These are phyloP conservation scores for Dendronephthya gigantea DNA, from an alignment of 64 coral and sea anemone genomes.

Conservation along the genomic window DNA sequence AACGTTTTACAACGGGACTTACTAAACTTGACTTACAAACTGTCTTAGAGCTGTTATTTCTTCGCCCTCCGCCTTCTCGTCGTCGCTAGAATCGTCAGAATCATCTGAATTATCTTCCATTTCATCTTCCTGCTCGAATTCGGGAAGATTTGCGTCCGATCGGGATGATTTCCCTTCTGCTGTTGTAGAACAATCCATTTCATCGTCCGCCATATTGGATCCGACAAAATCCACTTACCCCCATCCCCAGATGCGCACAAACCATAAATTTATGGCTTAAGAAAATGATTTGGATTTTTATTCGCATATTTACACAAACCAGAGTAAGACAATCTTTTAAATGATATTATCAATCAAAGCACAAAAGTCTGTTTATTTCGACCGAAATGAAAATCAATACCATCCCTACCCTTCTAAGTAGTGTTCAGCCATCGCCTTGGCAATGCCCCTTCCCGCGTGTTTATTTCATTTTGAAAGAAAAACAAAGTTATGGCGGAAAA, in stretches of 20 bases:
- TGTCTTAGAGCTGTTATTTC: conserved; percentile 31
- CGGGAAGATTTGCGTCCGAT: conserved; percentile 1
- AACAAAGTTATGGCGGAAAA: conserved; percentile 41
- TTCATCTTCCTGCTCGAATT: conserved; percentile 27
- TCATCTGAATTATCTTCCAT: conserved; percentile 27
- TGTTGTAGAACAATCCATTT: not conserved
- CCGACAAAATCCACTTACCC: not conserved
- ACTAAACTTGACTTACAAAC: not conserved
- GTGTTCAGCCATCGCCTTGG: not conserved
- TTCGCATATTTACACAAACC: too few relatives aligned
- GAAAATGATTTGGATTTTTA: too few relatives aligned
- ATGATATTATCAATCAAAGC: too few relatives aligned
- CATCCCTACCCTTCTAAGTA: not conserved
- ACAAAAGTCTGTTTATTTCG: not conserved
- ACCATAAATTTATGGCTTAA: not conserved
- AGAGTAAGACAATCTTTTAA: not conserved
- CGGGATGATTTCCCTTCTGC: conserved; percentile 23
- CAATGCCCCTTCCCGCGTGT: not conserved
- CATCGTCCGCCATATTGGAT: conserved; percentile 87
- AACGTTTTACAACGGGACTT: too few relatives aligned
- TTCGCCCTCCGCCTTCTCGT: conserved; percentile 41
- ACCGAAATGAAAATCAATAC: not conserved
- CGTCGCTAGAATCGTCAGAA: conserved; percentile 51
- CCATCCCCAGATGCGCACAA: not conserved
- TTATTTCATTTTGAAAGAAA: not conserved